Evolutionary conservation across 2,113 vertebrate genomes (phyloP).

Genomic region (Pitta sordida): DNA sequence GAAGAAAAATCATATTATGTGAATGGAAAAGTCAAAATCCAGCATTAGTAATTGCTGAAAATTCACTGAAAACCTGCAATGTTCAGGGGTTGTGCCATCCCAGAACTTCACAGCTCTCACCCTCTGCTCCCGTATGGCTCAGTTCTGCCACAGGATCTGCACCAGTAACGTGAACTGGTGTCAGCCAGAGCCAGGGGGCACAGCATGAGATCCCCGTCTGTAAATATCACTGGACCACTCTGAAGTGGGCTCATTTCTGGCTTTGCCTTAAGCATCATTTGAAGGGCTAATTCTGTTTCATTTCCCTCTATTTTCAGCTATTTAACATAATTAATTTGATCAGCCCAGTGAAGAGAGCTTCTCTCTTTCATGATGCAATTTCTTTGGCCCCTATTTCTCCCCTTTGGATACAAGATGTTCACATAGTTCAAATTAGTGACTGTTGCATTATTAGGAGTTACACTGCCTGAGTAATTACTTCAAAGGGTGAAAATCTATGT

Average conservation of each 20-base stretch:
- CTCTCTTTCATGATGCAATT: conserved; percentile 56
- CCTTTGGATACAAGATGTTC: neutral
- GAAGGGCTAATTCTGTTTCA: conserved; percentile 64
- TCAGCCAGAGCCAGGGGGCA: conserved; percentile 24
- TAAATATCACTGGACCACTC: conserved; percentile 61
- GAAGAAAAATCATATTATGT: conserved; percentile 10
- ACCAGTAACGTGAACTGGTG: neutral
- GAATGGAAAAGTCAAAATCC: conserved; percentile 38
- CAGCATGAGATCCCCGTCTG: neutral
- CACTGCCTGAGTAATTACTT: neutral
- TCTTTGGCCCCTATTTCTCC: conserved; percentile 25
- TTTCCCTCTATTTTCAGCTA: conserved; percentile 57
- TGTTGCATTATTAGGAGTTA: neutral
- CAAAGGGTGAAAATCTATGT: neutral
- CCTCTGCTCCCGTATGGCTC: neutral
- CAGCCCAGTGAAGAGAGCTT: conserved; percentile 35
- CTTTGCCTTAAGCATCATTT: conserved; percentile 58
- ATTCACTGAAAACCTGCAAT: neutral
- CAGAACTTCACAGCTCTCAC: neutral
- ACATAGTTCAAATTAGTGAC: neutral
- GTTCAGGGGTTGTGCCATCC: neutral
- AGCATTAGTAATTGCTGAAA: conserved; percentile 6
- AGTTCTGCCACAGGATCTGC: neutral
- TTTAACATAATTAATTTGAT: conserved; percentile 89
- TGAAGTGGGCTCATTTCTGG: conserved; percentile 44